Evolutionary conservation across 2,113 vertebrate genomes (phyloP).

Genomic region (Motacilla alba): DNA sequence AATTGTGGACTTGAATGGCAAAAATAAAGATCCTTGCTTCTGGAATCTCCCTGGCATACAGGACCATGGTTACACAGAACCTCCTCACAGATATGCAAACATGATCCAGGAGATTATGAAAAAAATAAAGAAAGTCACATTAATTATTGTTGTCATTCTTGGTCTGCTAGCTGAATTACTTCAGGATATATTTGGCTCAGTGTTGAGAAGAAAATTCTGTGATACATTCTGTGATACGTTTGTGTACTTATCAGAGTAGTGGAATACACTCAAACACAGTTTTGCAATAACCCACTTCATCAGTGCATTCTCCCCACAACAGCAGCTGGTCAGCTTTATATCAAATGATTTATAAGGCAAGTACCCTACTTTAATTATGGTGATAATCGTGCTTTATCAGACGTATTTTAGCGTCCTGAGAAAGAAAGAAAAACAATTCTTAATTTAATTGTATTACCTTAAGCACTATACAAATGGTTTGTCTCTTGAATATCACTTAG

Average conservation of each 20-base stretch:
- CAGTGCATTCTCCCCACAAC: not conserved
- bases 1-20: not conserved
- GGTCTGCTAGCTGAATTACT: not conserved
- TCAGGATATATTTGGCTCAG: not conserved
- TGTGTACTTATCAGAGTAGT: not conserved
- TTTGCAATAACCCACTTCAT: slow-evolving; percentile 4
- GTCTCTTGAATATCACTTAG: not conserved
- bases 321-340: not conserved
- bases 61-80: not conserved
- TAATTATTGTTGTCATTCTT: not conserved
- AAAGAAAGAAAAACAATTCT: slow-evolving; percentile 12
- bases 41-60: not conserved
- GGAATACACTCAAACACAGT: not conserved
- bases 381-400: slow-evolving; percentile 29
- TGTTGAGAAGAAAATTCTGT: not conserved
- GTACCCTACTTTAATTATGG: slow-evolving; percentile 13
- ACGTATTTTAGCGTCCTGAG: not conserved
- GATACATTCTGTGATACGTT: not conserved
- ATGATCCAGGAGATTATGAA: not conserved
- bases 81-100: not conserved
- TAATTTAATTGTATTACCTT: not conserved
- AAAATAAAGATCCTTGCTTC: not conserved
- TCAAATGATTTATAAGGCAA: slow-evolving; percentile 35
- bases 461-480: not conserved
- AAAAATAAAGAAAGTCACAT: not conserved